Conservation (phyloP, 2,113 vertebrate genomes). For the Pao palembangensis region DNA sequence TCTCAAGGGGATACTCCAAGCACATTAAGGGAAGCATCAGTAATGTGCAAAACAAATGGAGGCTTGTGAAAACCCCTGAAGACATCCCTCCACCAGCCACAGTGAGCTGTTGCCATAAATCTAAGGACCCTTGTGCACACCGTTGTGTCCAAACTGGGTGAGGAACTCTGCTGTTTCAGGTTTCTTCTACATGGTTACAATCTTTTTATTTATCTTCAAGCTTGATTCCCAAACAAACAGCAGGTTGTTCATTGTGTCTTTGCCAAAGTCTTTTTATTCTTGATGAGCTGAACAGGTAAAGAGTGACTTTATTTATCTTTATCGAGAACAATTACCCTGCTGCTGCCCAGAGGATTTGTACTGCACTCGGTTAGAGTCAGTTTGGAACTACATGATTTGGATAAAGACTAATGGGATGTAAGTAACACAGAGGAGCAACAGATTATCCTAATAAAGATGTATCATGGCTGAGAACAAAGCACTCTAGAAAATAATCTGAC, state of each 20-base stretch:
- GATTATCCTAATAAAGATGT: constrained; percentile 75
- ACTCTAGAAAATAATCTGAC: constrained; percentile 61
- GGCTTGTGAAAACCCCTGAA: constrained; percentile 72
- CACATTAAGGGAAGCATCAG: constrained; percentile 77
- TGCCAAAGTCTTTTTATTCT: constrained; percentile 57
- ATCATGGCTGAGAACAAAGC: constrained; percentile 67
- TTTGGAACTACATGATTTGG: constrained; percentile 69
- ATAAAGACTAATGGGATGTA: constrained; percentile 74
- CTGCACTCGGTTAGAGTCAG: constrained; percentile 66
- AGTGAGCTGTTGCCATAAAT: constrained; percentile 72
- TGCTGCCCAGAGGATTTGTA: constrained; percentile 55
- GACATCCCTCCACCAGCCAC: constrained; percentile 62
- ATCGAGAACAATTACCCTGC: constrained; percentile 58
- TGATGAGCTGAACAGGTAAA: constrained; percentile 53
- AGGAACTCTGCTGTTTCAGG: constrained; percentile 40
- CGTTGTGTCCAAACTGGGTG: constrained; percentile 33
- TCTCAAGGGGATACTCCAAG: constrained; percentile 71
- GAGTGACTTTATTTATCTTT: constrained; percentile 44
- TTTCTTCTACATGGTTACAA: constrained; percentile 48
- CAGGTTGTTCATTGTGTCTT: constrained; percentile 58
- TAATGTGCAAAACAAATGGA: constrained; percentile 80
- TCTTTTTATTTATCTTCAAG: constrained; percentile 47
- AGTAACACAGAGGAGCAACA: constrained; percentile 57
- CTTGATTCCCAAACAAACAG: constrained; percentile 32
- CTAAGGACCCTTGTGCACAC: constrained; percentile 66